phyloP scores from a whole-genome alignment of 2,797 vertebrate genomes.

The Bradypus variegatus region DNA sequence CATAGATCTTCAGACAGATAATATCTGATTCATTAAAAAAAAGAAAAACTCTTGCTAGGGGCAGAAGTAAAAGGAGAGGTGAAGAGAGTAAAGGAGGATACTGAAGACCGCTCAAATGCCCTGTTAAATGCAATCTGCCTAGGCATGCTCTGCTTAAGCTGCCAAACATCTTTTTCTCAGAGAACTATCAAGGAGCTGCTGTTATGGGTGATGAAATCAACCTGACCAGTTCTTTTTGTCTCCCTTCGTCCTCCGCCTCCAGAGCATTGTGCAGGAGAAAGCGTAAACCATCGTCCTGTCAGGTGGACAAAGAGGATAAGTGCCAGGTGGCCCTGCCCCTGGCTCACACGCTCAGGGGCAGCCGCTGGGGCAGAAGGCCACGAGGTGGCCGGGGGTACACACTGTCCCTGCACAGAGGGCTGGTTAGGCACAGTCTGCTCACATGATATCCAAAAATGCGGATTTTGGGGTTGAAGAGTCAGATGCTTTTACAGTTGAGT shows the following conservation, averaged over 20 bases:
- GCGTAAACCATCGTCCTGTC: slow-evolving; percentile 63
- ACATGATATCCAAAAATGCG: neutral
- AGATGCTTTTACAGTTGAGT: slow-evolving; percentile 23
- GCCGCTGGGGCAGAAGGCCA: neutral
- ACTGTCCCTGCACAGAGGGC: neutral
- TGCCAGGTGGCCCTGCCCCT: slow-evolving; percentile 66
- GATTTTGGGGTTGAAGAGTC: neutral
- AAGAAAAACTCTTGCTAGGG: slow-evolving; percentile 27
- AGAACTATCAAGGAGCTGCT: slow-evolving; percentile 70
- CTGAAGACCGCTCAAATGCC: slow-evolving; percentile 56
- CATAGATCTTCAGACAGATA: slow-evolving; percentile 13
- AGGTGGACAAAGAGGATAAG: slow-evolving; percentile 58
- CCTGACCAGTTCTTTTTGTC: slow-evolving; percentile 70
- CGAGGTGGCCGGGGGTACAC: neutral
- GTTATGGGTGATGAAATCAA: slow-evolving; percentile 67
- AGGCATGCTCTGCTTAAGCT: slow-evolving; percentile 65
- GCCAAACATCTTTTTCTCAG: slow-evolving; percentile 71
- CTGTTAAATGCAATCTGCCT: slow-evolving; percentile 70
- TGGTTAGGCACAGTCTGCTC: neutral
- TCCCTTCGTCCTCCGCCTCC: slow-evolving; percentile 62
- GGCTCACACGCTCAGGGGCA: neutral
- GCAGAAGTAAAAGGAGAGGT: slow-evolving; percentile 15
- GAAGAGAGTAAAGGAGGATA: slow-evolving; percentile 26
- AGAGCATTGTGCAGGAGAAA: slow-evolving; percentile 72
- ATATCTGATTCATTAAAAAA: neutral